These are phyloP conservation scores for Globicephala melas DNA, from an alignment of 2,113 vertebrate species.

Conservation along the genomic window DNA sequence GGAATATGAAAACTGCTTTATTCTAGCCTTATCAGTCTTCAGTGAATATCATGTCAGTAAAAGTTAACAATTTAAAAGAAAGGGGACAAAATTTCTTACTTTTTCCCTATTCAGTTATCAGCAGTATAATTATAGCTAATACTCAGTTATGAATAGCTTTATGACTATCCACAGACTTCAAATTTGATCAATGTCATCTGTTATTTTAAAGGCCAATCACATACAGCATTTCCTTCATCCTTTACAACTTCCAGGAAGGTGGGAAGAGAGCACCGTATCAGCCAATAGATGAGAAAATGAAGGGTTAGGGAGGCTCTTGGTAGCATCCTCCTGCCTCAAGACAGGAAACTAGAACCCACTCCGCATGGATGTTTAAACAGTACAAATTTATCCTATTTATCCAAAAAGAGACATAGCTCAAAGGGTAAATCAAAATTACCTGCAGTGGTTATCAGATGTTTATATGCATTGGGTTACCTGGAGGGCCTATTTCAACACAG, in stretches of 20 bases:
- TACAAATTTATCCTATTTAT: neutral
- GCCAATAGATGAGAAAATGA: neutral
- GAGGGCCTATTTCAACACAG: neutral
- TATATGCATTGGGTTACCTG: neutral
- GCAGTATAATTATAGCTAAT: constrained; percentile 18
- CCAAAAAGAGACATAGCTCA: neutral
- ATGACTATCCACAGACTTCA: neutral
- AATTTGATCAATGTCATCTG: neutral
- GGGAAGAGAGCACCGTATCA: neutral
- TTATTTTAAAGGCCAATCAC: neutral
- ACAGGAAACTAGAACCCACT: neutral
- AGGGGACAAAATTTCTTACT: constrained; percentile 10
- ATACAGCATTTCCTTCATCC: neutral
- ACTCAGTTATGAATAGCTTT: neutral
- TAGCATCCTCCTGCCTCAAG: neutral
- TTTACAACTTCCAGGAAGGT: neutral
- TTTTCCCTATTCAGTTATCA: neutral
- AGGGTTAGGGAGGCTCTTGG: neutral
- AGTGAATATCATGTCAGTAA: constrained; percentile 14
- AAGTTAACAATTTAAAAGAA: constrained; percentile 37
- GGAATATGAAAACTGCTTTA: constrained; percentile 28
- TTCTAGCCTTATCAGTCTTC: neutral
- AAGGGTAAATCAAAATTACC: neutral
- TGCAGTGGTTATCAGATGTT: neutral
- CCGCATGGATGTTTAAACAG: neutral